Conservation (phyloP, 2,888 invertebrate genomes). For the Rugalucina vietnamica region DNA sequence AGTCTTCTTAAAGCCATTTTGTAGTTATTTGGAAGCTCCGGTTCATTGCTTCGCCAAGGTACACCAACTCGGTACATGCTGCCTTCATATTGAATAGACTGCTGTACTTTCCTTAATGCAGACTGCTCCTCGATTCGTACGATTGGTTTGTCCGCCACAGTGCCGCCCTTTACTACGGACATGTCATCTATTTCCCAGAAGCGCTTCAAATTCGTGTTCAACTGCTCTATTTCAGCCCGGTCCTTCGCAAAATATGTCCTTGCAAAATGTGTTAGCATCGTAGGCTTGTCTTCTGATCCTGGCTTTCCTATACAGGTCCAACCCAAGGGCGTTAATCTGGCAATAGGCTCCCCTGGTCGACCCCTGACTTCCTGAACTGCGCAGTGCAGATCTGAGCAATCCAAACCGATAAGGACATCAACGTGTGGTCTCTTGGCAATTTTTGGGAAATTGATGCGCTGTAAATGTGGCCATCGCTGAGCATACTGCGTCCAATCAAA, state of each 20-base stretch:
- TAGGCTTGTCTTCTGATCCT: neutral
- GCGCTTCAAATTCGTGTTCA: constrained; percentile 1
- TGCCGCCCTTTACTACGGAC: neutral
- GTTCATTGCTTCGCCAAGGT: constrained; percentile 32
- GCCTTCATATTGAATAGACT: constrained; percentile 2
- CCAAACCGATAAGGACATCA: constrained; percentile 52
- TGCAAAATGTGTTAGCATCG: neutral
- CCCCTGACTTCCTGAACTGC: constrained; percentile 47
- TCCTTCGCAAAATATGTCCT: neutral
- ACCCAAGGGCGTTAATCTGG: constrained; percentile 51
- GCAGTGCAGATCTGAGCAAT: constrained; percentile 44
- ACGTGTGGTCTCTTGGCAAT: neutral
- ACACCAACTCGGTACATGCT: constrained; percentile 28
- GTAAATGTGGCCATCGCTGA: constrained; percentile 35
- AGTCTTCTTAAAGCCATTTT: constrained; percentile 25
- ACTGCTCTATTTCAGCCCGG: neutral
- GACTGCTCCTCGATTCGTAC: neutral
- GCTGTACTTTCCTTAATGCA: neutral
- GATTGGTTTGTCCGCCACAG: neutral
- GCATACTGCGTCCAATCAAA: constrained; percentile 40
- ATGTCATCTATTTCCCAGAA: constrained; percentile 38
- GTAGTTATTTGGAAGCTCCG: constrained; percentile 28
- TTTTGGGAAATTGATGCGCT: constrained; percentile 42
- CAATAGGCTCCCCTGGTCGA: constrained; percentile 41
- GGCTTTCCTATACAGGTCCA: constrained; percentile 51